These are phyloP conservation scores for Latrodectus elegans DNA, from an alignment of 2,888 invertebrate genomes.

Conservation along the genomic window DNA sequence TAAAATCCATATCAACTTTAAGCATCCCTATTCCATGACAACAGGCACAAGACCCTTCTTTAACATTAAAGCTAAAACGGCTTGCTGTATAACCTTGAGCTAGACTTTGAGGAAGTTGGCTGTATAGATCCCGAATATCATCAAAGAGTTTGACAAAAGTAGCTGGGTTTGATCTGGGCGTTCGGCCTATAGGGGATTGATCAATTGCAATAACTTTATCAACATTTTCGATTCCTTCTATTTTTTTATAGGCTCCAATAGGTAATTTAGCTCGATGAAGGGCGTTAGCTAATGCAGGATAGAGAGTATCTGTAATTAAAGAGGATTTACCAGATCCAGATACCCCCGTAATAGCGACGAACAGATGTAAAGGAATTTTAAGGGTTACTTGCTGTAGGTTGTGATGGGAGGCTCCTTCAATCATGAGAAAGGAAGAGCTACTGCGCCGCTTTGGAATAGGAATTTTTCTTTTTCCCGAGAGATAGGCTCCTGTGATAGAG, in stretches of 20 bases:
- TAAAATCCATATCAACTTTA: constrained; percentile 8
- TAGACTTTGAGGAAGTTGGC: too few relatives aligned
- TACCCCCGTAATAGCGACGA: neutral
- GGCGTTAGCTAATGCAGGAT: neutral
- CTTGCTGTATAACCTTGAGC: neutral
- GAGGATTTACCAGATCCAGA: constrained; percentile 2
- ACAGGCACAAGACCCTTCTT: constrained; percentile 6
- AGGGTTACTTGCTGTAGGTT: constrained; percentile 53
- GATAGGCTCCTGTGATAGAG: constrained; percentile 8
- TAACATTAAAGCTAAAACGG: constrained; percentile 6
- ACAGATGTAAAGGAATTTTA: constrained; percentile 23
- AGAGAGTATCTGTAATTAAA: constrained; percentile 1
- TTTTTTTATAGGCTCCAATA: neutral
- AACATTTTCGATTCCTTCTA: neutral
- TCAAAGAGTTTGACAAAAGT: too few relatives aligned
- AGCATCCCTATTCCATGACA: constrained; percentile 6
- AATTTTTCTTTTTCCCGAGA: neutral
- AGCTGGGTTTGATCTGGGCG: neutral
- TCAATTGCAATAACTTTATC: constrained; percentile 7
- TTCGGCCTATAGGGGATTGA: constrained; percentile 6
- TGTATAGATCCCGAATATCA: too few relatives aligned
- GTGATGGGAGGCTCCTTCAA: neutral
- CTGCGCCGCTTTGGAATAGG: neutral
- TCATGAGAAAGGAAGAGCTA: neutral
- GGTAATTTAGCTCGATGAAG: neutral